Evolutionary conservation across 2,113 vertebrate species (phyloP), one percentile per base, ranked within the genome.

Genomic region (Solea senegalensis): DNA sequence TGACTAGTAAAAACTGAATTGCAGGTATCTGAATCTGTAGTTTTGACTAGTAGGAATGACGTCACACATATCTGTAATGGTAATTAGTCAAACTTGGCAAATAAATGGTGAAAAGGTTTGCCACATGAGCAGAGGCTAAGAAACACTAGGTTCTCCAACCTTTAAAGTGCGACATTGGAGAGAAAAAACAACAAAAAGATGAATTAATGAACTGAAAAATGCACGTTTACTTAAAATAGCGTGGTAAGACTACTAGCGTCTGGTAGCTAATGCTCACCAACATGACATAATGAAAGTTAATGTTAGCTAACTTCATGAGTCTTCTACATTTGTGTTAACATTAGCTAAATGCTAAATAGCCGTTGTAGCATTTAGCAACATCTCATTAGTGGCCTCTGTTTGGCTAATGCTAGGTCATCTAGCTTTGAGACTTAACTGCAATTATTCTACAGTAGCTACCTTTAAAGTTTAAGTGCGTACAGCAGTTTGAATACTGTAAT

Each of bases 401-500:
- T 9, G 40, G 53, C 51, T 21, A 34, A 40, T 48, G 46, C 55
- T 65, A 28, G 41, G 39, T 54, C 50, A 55, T 53, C 54, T 68
- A 45, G 8, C 65, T 67, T 44, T 74, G 49, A 65, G 10, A 48
- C 34, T 3, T 53, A 49, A 51, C 1, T 60, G 49, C 1, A 5
- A 50, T 26, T 8, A 68, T 5, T 41, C 34, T 34, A 34, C 34
- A 34, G 0, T 61, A 15, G 53, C 41, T 56, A 55, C 27, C 65
- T 59, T 48, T 13, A 12, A 61, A 1, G 21, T 50, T 58, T 14
- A 54, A 60, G 72, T 76, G 74, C 83, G 61, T 41, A 27, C 14
- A 65, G 67, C 61, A 21, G 55, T 34, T 66, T 71, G 61, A 84
- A 80, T 67, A 46, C 66, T 57, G 14, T 52, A 5, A 46, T 49